Base-by-base conservation (phyloP, 1,140 invertebrate species). In the Aphelenchoides besseyi region DNA sequence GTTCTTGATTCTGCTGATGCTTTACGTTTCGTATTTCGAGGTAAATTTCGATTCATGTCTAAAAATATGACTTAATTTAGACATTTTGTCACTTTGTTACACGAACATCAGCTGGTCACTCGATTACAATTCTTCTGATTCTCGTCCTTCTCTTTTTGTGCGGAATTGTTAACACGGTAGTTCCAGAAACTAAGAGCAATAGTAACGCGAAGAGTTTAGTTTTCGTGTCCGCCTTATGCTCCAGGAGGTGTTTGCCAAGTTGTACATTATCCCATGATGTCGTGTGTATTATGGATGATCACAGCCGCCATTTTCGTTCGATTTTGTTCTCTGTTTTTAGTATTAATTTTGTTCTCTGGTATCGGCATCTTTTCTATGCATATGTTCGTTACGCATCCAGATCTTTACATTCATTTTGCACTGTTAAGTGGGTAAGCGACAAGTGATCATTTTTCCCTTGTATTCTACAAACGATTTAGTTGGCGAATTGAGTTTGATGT, bases 11-110 rank as follows among this genome's bases (percentile, higher is more conserved):
- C 70, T 83, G n/a, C 68, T 85, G 16, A 76, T 78, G 66, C 77
- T 83, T 1, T 83, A 83, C 63, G 71, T 82, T 29, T 78, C 76
- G 62, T 78, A 75, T 36, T 85, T 84, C 68, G 78, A 85, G 62
- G 82, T 82, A 63, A 67, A 23, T 66, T 66, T 29, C 8, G 5
- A 8, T 5, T 29, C 16, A 59, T 3, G 5, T 68, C 18, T 5
- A 12, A 66, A n/a, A 16, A 68, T 28, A 8, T 72, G n/a, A 5
- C 62, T 29, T 72, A 8, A 78, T 84, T 57, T 68, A 81, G 80
- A 84, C 71, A 23, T 83, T 83, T 68, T 85, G 83, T 30, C 78
- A 83, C 57, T 83, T 83, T 41, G 76, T 83, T 5, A 83, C 81
- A 2, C 64, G 81, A 23, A 83, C 81, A 9, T 76, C 81, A 1